phyloP scores from a whole-genome alignment of 2,888 invertebrate species.

The Drosophila kanekoi region DNA sequence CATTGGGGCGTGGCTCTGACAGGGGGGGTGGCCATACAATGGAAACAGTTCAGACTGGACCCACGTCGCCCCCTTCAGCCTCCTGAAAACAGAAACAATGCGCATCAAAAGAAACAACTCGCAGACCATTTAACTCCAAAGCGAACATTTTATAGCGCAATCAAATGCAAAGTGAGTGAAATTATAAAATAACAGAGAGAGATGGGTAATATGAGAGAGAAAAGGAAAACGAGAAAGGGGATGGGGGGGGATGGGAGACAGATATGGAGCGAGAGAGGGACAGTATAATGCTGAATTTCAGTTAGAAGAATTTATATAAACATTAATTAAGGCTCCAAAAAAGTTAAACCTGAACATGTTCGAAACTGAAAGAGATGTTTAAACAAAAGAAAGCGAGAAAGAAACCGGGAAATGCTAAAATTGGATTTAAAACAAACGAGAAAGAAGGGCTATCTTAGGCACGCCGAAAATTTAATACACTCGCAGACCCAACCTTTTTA shows the following conservation, averaged over 20 bases:
- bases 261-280: not conserved
- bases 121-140: constrained; percentile 68
- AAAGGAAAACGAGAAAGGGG: not conserved
- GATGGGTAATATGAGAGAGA: not conserved
- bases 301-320: too few relatives aligned
- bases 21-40: constrained; percentile 45
- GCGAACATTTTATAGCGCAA: constrained; percentile 32
- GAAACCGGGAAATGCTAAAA: too few relatives aligned
- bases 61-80: not conserved
- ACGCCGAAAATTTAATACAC: too few relatives aligned
- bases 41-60: constrained; percentile 67
- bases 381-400: too few relatives aligned
- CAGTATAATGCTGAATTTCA: too few relatives aligned
- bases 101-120: constrained; percentile 71
- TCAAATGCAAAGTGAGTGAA: constrained; percentile 28
- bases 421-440: too few relatives aligned
- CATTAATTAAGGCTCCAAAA: too few relatives aligned
- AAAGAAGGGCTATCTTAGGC: too few relatives aligned
- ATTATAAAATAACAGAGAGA: not conserved
- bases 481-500: too few relatives aligned
- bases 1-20: constrained; percentile 35
- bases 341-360: too few relatives aligned
- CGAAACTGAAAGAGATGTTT: too few relatives aligned
- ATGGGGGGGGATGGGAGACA: too few relatives aligned
- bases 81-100: constrained; percentile 58